phyloP scores from a whole-genome alignment of 2,113 vertebrate genomes.

The Grammomys dolichurus region DNA sequence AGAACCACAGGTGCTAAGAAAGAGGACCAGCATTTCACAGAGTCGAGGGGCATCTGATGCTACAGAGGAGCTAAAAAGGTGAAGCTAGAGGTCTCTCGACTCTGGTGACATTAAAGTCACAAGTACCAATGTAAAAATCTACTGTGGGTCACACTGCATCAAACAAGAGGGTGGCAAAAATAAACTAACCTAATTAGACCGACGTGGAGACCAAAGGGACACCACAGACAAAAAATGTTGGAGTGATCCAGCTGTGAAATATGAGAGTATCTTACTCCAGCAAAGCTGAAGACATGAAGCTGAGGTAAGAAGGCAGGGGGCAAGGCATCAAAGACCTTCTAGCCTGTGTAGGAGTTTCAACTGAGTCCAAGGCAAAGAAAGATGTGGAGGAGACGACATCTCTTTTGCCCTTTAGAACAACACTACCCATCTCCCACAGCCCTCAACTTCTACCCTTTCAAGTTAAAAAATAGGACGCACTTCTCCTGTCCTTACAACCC shows the following conservation, averaged over 20 bases:
- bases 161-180: not conserved
- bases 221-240: not conserved
- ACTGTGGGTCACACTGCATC: not conserved
- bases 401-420: conserved; percentile 9
- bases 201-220: not conserved
- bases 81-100: not conserved
- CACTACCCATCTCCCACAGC: not conserved
- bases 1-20: not conserved
- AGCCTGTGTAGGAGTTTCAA: not conserved
- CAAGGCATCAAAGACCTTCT: not conserved
- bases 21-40: not conserved
- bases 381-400: not conserved
- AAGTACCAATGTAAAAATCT: not conserved
- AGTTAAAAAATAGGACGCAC: not conserved
- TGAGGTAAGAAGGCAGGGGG: not conserved
- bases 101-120: not conserved
- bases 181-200: not conserved
- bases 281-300: not conserved
- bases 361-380: not conserved
- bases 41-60: not conserved
- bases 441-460: conserved; percentile 14
- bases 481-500: not conserved
- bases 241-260: not conserved
- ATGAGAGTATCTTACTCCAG: not conserved
- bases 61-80: not conserved